Evolutionary conservation across 2,797 vertebrate genomes (phyloP).

Genomic region (Luscinia megarhynchos): DNA sequence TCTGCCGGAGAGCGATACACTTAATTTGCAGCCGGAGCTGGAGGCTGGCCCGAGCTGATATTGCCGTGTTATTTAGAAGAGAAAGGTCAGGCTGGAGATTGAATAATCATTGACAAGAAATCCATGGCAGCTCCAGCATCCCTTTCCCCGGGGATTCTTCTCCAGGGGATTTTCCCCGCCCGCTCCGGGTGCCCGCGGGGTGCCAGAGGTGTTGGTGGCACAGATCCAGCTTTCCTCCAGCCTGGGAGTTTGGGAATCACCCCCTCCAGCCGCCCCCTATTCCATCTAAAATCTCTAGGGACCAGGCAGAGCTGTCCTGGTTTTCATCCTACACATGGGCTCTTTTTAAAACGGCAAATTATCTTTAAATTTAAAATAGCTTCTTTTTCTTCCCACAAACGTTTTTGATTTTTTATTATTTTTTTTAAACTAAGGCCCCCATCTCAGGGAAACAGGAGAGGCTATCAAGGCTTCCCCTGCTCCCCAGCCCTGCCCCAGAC

Average conservation of each 20-base stretch:
- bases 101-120: conserved; percentile 84
- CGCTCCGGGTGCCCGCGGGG: accelerated
- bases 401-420: accelerated
- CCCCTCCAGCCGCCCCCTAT: not conserved
- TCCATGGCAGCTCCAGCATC: conserved; percentile 51
- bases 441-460: not conserved
- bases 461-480: no score
- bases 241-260: not conserved
- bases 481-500: not conserved
- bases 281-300: not conserved
- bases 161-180: not conserved
- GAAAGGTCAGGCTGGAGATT: conserved; percentile 85
- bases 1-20: conserved; percentile 80
- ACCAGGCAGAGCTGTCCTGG: not conserved
- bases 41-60: conserved; percentile 77
- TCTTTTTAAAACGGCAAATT: not conserved
- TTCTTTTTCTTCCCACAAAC: not conserved
- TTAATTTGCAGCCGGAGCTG: conserved; percentile 79
- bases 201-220: not conserved
- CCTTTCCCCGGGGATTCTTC: not conserved
- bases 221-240: not conserved
- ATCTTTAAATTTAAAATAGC: not conserved
- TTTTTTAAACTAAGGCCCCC: not conserved
- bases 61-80: conserved; percentile 82
- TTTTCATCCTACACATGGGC: accelerated